Conservation (phyloP, 2,113 vertebrate species). For the Siniperca knerii region DNA sequence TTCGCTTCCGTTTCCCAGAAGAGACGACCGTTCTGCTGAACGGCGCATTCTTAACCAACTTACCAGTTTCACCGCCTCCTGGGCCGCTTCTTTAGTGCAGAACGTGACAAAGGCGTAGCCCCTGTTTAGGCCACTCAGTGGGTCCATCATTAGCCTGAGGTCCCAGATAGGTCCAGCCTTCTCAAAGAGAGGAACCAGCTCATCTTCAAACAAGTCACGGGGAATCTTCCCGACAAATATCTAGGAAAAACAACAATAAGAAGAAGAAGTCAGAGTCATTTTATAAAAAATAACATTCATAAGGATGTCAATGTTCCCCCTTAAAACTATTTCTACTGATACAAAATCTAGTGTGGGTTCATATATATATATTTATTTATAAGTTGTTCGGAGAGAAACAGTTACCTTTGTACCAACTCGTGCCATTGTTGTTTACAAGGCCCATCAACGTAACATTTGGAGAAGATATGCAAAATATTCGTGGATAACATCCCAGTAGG, state of each 20-base stretch:
- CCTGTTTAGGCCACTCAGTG: slow-evolving; percentile 95
- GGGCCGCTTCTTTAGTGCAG: slow-evolving; percentile 97
- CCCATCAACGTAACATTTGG: neutral
- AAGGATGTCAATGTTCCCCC: neutral
- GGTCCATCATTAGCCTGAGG: slow-evolving; percentile 99
- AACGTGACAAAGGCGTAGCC: slow-evolving; percentile 99
- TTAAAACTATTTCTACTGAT: neutral
- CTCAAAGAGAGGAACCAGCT: slow-evolving; percentile 98
- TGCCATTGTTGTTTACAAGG: neutral
- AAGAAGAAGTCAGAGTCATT: too few relatives aligned
- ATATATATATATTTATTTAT: too few relatives aligned
- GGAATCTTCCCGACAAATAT: slow-evolving; percentile 99
- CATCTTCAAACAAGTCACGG: slow-evolving; percentile 97
- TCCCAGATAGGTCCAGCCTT: slow-evolving; percentile 98
- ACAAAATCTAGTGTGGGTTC: too few relatives aligned
- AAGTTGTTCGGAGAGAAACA: neutral
- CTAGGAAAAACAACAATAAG: slow-evolving; percentile 66
- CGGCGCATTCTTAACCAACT: slow-evolving; percentile 55
- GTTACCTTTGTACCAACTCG: neutral
- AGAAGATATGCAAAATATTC: neutral
- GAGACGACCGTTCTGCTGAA: neutral
- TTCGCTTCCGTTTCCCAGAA: neutral
- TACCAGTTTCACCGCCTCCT: slow-evolving; percentile 97
- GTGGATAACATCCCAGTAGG: neutral
- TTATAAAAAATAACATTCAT: neutral